These are phyloP conservation scores for Anarrhichthys ocellatus DNA, from an alignment of 2,113 vertebrate genomes.

Conservation along the genomic window DNA sequence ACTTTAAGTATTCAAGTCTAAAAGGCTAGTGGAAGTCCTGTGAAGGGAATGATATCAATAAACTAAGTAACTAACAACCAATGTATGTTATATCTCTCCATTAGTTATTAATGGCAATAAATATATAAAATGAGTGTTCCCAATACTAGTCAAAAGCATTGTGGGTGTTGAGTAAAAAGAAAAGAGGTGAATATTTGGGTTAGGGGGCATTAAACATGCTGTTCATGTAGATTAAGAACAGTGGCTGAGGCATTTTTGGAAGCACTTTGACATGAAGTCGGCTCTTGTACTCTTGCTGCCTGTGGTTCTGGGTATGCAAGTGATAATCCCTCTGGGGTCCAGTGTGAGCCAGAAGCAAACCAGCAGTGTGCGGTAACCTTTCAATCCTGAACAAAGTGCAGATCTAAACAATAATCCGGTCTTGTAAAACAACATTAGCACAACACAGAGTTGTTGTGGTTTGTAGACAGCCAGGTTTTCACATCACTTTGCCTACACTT, in stretches of 20 bases:
- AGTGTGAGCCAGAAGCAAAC: conserved; percentile 18
- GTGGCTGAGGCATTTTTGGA: conserved; percentile 1
- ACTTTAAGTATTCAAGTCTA: not conserved
- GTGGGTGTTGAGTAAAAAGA: not conserved
- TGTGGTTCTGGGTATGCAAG: conserved; percentile 20
- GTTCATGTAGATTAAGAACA: not conserved
- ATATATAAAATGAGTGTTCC: too few relatives aligned
- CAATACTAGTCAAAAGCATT: not conserved
- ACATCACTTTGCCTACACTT: conserved; percentile 2
- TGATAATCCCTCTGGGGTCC: conserved; percentile 41
- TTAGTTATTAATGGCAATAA: not conserved
- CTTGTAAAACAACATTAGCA: not conserved
- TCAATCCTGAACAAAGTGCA: conserved; percentile 24
- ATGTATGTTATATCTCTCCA: not conserved
- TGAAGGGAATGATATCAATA: not conserved
- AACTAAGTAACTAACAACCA: not conserved
- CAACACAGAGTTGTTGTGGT: not conserved
- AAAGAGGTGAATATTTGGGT: not conserved
- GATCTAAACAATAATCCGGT: not conserved
- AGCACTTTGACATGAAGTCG: not conserved
- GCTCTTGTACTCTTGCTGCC: conserved; percentile 38
- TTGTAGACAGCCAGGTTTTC: not conserved
- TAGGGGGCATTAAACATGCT: not conserved
- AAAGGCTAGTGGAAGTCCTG: not conserved
- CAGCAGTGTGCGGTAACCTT: conserved; percentile 6